A percentile compares a stretch with the other conserved stretches of the same genome.
Evolutionary conservation across 2,888 invertebrate genomes (phyloP).

Genomic region (Tholera decimalis): DNA sequence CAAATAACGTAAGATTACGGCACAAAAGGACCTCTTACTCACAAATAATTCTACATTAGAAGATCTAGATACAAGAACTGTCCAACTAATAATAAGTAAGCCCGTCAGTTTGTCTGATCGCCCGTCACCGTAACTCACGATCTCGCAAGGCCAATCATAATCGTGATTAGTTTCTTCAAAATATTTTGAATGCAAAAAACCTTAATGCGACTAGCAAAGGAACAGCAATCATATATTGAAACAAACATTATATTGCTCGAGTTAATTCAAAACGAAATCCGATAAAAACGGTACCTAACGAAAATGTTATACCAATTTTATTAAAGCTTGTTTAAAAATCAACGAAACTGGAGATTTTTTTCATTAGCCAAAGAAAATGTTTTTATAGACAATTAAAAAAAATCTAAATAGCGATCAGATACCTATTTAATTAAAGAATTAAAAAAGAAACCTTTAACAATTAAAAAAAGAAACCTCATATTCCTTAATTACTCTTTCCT

Average conservation of each 20-base stretch:
- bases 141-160: conserved; percentile 68
- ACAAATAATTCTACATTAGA: conserved; percentile 13
- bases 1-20: no score
- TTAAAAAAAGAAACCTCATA: conserved; percentile 9
- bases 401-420: no score
- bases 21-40: conserved; percentile 12
- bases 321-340: neutral
- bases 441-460: no score
- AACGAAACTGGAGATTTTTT: no score
- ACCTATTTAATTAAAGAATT: no score
- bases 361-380: no score
- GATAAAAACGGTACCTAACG: conserved; percentile 12
- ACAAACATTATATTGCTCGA: conserved; percentile 9
- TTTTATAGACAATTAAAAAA: no score
- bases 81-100: conserved; percentile 62
- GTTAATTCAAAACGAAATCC: conserved; percentile 25
- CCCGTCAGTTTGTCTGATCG: conserved; percentile 69
- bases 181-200: conserved; percentile 58
- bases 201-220: conserved; percentile 23
- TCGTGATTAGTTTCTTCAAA: conserved; percentile 61
- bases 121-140: conserved; percentile 76
- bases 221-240: conserved; percentile 28
- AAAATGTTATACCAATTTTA: conserved; percentile 6
- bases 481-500: conserved; percentile 17
- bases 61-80: conserved; percentile 44